A percentile compares a stretch with the other conserved stretches of the same genome.
Evolutionary conservation across 2,888 invertebrate genomes (phyloP).

Genomic region (Heliconius cydno): DNA sequence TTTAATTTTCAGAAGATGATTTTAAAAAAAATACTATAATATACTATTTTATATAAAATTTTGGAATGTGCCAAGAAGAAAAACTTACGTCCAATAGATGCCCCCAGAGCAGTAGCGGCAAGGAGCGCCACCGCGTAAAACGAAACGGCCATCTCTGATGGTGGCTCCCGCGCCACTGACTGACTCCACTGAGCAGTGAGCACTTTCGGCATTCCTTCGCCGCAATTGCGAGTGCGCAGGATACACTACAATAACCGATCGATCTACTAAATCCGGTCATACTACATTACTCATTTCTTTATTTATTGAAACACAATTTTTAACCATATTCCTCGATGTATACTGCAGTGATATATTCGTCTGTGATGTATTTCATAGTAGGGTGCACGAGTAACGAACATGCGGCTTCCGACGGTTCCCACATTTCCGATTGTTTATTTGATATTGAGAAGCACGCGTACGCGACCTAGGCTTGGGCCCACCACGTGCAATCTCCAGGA

Average conservation of each 20-base stretch:
- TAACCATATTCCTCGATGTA: slow-evolving; percentile 34
- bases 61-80: not conserved
- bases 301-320: not conserved
- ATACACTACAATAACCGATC: slow-evolving; percentile 44
- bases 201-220: slow-evolving; percentile 73
- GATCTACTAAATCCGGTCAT: slow-evolving; percentile 11
- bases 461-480: slow-evolving; percentile 53
- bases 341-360: not conserved
- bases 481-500: slow-evolving; percentile 66
- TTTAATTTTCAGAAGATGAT: not conserved
- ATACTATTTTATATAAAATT: not conserved
- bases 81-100: slow-evolving; percentile 76
- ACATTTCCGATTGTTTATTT: slow-evolving; percentile 58
- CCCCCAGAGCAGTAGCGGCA: slow-evolving; percentile 73
- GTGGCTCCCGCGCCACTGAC: slow-evolving; percentile 69
- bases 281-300: slow-evolving; percentile 34
- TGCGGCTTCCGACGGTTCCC: slow-evolving; percentile 69
- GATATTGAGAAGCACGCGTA: slow-evolving; percentile 59
- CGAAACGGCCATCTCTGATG: slow-evolving; percentile 72
- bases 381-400: slow-evolving; percentile 53
- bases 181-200: slow-evolving; percentile 66
- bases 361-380: slow-evolving; percentile 2
- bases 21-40: too few relatives aligned
- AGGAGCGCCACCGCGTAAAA: slow-evolving; percentile 70
- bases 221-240: slow-evolving; percentile 64